phyloP scores from a whole-genome alignment of 2,113 vertebrate genomes.

The Cyprinodon brontotheroides region DNA sequence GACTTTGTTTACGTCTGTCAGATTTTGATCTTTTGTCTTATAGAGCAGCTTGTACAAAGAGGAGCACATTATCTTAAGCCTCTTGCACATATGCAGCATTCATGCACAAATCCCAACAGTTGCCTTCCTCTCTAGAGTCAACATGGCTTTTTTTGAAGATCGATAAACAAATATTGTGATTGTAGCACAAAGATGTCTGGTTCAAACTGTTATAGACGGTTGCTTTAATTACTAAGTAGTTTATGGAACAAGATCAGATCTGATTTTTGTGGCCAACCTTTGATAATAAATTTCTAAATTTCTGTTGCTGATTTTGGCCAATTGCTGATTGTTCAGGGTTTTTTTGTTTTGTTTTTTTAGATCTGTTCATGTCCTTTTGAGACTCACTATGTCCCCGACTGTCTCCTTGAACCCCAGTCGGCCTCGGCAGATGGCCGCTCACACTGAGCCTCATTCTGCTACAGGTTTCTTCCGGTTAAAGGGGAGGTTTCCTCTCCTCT shows the following conservation, averaged over 20 bases:
- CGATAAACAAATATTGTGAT: background rate
- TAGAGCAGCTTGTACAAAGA: constrained; percentile 30
- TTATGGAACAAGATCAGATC: background rate
- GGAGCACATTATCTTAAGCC: constrained; percentile 10
- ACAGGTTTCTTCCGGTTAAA: too few species aligned
- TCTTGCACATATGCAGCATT: background rate
- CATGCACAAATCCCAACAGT: background rate
- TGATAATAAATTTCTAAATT: too few species aligned
- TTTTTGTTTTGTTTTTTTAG: too few species aligned
- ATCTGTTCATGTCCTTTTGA: too few species aligned
- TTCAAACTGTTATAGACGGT: background rate
- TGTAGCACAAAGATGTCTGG: background rate
- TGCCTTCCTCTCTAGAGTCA: background rate
- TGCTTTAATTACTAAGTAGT: background rate
- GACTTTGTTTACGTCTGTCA: constrained; percentile 62
- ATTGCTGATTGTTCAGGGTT: too few species aligned
- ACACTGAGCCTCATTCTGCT: too few species aligned
- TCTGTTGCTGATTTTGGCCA: too few species aligned
- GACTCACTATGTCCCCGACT: too few species aligned
- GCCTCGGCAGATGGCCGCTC: too few species aligned
- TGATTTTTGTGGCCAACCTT: too few species aligned
- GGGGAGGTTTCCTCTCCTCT: too few species aligned
- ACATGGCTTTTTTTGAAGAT: background rate
- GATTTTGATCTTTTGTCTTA: constrained; percentile 39
- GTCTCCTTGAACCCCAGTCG: too few species aligned